Evolutionary conservation across 2,888 invertebrate genomes (phyloP), one percentile per base, ranked within the genome.

Genomic region (Brassicogethes aeneus): DNA sequence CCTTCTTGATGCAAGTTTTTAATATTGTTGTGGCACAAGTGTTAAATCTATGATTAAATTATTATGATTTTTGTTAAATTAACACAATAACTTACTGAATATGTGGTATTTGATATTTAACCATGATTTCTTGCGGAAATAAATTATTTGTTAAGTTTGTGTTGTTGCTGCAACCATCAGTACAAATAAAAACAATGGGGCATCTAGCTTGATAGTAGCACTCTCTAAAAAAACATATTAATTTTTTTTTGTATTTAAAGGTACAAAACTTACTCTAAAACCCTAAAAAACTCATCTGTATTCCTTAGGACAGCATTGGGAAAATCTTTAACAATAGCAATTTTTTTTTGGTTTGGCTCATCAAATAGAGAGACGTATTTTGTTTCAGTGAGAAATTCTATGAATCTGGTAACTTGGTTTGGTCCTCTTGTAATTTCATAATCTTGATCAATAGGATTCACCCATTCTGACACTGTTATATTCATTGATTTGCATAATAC

Each of bases 271-370:
- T 70, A 85, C 89, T 80, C 76, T 39, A 90, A 65, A 41, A 87
- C 68, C 40, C 76, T 71, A 50, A 74, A 71, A 60, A 89, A 85
- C 54, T 77, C 72, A 41, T 73, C 64, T 14, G 82, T 73, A 54
- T 84, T 79, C 54, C 75, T 75, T 16, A 82, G 59, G 55, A 87
- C 79, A 5, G 76, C 74, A 66, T 90, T 88, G 8, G 91, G 92
- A 64, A 88, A 82, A 62, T 92, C 92, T 68, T 88, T 85, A 1
- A 88, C 77, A 1, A 88, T 59, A 15, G 85, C 70, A 2, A 88
- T 50, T 50, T 80, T 77, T 48, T 74, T 72, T 71, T 71, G 70
- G n/a, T 39, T 34, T 16, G 43, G 43, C 16, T 37, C 40, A 16
- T 57, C 60, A 51, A 78, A 61, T 12, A 80, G 54, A n/a, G 79